These are phyloP conservation scores for Sipha flava DNA, from an alignment of 1,140 invertebrate genomes.

Conservation along the genomic window DNA sequence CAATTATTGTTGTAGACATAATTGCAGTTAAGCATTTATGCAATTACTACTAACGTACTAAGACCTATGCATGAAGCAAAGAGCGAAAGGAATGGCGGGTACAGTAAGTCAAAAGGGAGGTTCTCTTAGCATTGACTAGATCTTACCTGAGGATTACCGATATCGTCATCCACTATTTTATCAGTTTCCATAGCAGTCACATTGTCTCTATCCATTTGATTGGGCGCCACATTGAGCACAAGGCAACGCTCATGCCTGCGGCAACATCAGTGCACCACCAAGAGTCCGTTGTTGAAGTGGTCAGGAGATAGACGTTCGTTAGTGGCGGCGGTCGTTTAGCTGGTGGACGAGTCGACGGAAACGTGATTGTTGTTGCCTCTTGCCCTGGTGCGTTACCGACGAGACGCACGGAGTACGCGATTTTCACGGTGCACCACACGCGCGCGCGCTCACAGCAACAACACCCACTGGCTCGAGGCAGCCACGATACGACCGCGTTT, in stretches of 20 bases:
- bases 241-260: neutral
- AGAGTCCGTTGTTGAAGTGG: too few species aligned
- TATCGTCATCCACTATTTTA: conserved; percentile 54
- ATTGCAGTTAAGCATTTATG: too few species aligned
- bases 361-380: neutral
- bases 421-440: neutral
- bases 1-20: too few species aligned
- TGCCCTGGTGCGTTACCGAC: neutral
- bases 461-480: neutral
- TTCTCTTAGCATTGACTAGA: neutral
- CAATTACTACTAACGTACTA: too few species aligned
- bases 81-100: too few species aligned
- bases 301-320: too few species aligned
- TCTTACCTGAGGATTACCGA: conserved; percentile 51
- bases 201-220: conserved; percentile 38
- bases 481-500: neutral
- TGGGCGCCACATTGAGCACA: conserved; percentile 5
- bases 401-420: neutral
- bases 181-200: conserved; percentile 61
- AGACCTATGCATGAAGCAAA: neutral
- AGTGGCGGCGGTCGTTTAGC: neutral
- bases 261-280: neutral
- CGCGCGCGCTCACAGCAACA: neutral
- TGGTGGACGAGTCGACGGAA: too few species aligned
- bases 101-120: too few species aligned